These are phyloP conservation scores for Thyatira batis DNA, from an alignment of 2,888 invertebrate genomes.

Conservation along the genomic window DNA sequence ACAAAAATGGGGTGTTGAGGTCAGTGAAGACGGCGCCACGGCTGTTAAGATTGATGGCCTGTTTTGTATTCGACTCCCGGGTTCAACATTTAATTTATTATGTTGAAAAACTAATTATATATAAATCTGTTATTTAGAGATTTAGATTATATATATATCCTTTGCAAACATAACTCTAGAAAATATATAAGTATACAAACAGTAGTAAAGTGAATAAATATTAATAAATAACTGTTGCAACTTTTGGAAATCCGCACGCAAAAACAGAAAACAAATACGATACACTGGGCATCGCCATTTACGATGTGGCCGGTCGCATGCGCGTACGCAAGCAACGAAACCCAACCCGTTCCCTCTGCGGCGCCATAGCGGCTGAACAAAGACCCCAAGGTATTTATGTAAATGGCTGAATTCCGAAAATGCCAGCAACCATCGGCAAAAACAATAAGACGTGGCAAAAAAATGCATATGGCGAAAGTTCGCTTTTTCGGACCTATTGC, in stretches of 20 bases:
- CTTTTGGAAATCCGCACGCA: constrained; percentile 28
- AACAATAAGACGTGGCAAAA: constrained; percentile 64
- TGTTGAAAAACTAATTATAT: constrained; percentile 57
- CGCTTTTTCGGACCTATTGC: constrained; percentile 66
- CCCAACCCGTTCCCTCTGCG: constrained; percentile 51
- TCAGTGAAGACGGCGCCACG: constrained; percentile 70
- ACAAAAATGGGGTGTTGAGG: constrained; percentile 67
- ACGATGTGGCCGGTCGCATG: constrained; percentile 38
- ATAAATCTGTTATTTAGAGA: constrained; percentile 27
- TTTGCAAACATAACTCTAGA: not conserved
- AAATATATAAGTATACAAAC: constrained; percentile 5
- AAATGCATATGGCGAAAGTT: constrained; percentile 70
- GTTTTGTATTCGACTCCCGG: constrained; percentile 52
- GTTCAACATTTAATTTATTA: constrained; percentile 47
- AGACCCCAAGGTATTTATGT: constrained; percentile 75
- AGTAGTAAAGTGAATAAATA: constrained; percentile 17
- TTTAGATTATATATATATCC: not conserved
- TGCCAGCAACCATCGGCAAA: constrained; percentile 65
- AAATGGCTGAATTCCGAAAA: constrained; percentile 78
- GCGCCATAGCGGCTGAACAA: constrained; percentile 77
- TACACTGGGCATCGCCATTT: constrained; percentile 42
- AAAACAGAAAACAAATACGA: constrained; percentile 49
- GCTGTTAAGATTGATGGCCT: constrained; percentile 68
- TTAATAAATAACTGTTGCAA: constrained; percentile 46
- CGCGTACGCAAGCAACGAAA: constrained; percentile 25